Conservation (phyloP, 2,113 vertebrate species). For the Callipepla californica region DNA sequence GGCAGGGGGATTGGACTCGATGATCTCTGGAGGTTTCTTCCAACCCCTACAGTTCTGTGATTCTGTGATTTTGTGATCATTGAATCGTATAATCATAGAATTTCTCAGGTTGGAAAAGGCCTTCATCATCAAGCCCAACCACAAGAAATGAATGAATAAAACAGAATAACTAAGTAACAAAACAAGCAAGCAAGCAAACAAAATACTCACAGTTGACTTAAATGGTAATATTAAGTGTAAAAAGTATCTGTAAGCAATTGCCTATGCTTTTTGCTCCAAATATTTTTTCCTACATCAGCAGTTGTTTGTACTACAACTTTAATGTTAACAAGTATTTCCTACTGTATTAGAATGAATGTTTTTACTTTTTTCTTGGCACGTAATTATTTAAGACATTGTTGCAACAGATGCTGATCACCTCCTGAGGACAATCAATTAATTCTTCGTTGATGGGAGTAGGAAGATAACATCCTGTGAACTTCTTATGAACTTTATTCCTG, state of each 20-base stretch:
- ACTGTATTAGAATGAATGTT: background rate
- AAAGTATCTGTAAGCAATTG: background rate
- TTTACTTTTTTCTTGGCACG: background rate
- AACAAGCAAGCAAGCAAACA: background rate
- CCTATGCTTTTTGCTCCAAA: background rate
- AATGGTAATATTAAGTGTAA: background rate
- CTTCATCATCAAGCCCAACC: too few species aligned
- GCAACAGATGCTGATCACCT: constrained; percentile 5
- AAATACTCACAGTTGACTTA: background rate
- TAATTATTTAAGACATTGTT: background rate
- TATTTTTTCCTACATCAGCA: background rate
- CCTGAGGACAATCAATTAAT: constrained; percentile 25
- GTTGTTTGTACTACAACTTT: background rate
- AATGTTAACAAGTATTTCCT: background rate
- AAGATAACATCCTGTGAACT: constrained; percentile 19
- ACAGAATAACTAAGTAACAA: too few species aligned
- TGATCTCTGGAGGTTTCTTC: too few species aligned
- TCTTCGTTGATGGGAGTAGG: constrained; percentile 3
- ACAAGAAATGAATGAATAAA: too few species aligned
- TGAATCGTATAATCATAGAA: too few species aligned
- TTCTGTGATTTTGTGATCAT: too few species aligned
- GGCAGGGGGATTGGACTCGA: too few species aligned
- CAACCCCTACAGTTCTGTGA: too few species aligned
- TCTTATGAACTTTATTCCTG: constrained; percentile 1
- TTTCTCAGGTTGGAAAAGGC: too few species aligned